These are phyloP conservation scores for Corynorhinus townsendii DNA, from an alignment of 2,113 vertebrate species.

Conservation along the genomic window DNA sequence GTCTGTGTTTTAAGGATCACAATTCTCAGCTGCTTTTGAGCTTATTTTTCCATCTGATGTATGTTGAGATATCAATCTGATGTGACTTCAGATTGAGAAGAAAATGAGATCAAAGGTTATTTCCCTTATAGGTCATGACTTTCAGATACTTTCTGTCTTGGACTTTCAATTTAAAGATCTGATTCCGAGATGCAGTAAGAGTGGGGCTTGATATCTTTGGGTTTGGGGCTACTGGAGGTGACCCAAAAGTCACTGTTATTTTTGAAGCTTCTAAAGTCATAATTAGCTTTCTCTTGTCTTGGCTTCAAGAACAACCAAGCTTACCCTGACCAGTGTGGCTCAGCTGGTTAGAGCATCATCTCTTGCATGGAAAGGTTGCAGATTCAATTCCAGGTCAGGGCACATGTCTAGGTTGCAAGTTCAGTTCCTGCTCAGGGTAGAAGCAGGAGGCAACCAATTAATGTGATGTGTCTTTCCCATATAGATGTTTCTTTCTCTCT, in stretches of 20 bases:
- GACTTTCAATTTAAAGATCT: not conserved
- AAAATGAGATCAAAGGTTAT: conserved; percentile 21
- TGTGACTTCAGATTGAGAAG: conserved; percentile 5
- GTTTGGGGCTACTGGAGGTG: not conserved
- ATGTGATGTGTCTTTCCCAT: not conserved
- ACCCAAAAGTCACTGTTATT: not conserved
- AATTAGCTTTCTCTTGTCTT: conserved; percentile 13
- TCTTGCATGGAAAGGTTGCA: not conserved
- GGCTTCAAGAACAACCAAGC: not conserved
- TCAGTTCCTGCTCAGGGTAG: not conserved
- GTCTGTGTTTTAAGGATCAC: not conserved
- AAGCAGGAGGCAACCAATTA: not conserved
- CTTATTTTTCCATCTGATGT: not conserved
- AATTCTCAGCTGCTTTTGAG: not conserved
- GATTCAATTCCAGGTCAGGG: not conserved
- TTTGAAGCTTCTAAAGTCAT: conserved; percentile 38
- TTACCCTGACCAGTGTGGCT: not conserved
- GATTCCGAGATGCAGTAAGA: not conserved
- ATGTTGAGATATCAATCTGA: not conserved
- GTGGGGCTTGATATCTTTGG: not conserved
- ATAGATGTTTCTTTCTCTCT: no score
- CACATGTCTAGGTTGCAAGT: not conserved
- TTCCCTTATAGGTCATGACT: not conserved
- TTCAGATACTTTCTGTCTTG: conserved; percentile 17
- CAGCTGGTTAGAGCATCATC: not conserved